Conservation (phyloP, 2,797 vertebrate genomes). For the Pipistrellus pygmaeus region DNA sequence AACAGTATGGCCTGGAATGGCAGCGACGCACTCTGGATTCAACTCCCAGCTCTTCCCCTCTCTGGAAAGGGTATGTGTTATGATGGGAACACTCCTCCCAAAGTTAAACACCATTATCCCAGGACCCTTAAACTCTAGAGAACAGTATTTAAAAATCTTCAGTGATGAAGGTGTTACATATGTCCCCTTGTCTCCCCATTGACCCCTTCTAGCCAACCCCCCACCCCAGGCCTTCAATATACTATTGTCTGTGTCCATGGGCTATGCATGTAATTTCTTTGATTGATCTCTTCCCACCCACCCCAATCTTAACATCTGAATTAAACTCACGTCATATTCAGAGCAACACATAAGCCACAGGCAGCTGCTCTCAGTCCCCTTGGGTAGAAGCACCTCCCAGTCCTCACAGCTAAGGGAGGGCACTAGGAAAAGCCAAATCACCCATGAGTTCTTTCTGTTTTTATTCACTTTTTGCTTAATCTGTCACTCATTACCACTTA, state of each 20-base stretch:
- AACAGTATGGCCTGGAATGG: conserved; percentile 68
- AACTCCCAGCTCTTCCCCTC: conserved; percentile 7
- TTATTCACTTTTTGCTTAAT: neutral
- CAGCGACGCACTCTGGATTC: neutral
- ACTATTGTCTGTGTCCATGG: too few species aligned
- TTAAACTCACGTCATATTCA: conserved; percentile 4
- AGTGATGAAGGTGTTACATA: too few species aligned
- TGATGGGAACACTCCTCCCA: neutral
- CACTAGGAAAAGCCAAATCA: neutral
- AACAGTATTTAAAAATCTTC: neutral
- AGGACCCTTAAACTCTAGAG: conserved; percentile 37
- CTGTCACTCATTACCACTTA: neutral
- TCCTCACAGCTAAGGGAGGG: neutral
- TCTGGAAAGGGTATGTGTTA: conserved; percentile 42
- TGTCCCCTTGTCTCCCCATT: too few species aligned
- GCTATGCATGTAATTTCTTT: too few species aligned
- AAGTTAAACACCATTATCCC: neutral
- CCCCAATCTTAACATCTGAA: conserved; percentile 39
- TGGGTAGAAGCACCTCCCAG: neutral
- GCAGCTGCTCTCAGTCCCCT: neutral
- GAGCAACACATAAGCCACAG: neutral
- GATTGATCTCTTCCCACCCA: too few species aligned
- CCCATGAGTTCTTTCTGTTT: neutral
- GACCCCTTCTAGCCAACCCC: too few species aligned
- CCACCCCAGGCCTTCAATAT: too few species aligned